Base-by-base conservation (phyloP, 2,888 invertebrate genomes). In the Alviniconcha strummeri region DNA sequence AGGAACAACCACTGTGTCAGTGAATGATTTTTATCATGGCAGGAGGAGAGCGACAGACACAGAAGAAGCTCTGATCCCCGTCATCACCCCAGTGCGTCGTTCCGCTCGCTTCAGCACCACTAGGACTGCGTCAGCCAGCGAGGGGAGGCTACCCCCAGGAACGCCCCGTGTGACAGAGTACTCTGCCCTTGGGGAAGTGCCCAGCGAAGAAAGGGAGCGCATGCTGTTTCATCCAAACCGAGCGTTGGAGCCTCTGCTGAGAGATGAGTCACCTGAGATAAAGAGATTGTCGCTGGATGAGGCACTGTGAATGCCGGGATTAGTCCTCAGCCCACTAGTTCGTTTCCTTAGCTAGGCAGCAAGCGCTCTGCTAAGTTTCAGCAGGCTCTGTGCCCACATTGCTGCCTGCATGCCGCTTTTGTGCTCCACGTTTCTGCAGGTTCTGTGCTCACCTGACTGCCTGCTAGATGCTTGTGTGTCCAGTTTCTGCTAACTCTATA, bases 31-130 rank as follows among this genome's bases (percentile, higher is more conserved):
- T 36, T 72, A 15, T 81, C 19, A 52, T 56, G n/a, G n/a, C 77
- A 82, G 82, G 69, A 76, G 76, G 36, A 52, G 82, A 64, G n/a
- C 17, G 15, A 69, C 82, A 56, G 82, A 82, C 64, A 19, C 19
- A 13, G 69, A 64, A 11, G 77, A 82, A 13, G 60, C 17, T 11
- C 67, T 82, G 54, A 69, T 82, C 5, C 67, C 82, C 2, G 82
- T 82, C 17, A 77, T 82, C 56, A 82, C 82, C 8, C 82, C 82
- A 15, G 82, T 82, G 8, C 77, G 82, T 56, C 82, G 82, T n/a
- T 82, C 82, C 17, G 57, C 82, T 7, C 76, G 82, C 0, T 54
- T 75, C 60, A 54, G 11, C 9, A 17, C 67, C 9, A 17, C 67
- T 8, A 55, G 55, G 19, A 57, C 36, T 15, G 60, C 19, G 9